Conservation (phyloP, 2,113 vertebrate species). For the Pagrus major region DNA sequence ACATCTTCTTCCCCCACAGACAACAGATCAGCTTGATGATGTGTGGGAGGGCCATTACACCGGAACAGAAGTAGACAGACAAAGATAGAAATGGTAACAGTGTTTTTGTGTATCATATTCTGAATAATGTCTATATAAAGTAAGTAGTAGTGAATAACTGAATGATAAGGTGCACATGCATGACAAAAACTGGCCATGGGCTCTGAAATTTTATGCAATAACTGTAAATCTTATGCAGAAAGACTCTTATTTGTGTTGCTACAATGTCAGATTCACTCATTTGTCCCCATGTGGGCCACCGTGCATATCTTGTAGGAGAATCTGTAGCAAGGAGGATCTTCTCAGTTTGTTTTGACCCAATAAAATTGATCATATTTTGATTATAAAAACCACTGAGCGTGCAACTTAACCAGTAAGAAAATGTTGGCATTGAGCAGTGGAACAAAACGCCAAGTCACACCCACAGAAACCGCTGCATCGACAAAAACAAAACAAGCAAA, state of each 20-base stretch:
- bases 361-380: conserved; percentile 25
- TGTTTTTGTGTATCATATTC: neutral
- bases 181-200: neutral
- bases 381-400: conserved; percentile 20
- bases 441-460: conserved; percentile 34
- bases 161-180: neutral
- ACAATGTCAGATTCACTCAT: neutral
- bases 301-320: neutral
- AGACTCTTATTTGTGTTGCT: neutral
- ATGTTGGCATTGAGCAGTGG: conserved; percentile 1
- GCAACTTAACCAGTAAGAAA: conserved; percentile 12
- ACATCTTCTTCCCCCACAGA: conserved; percentile 15
- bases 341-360: neutral
- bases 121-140: neutral
- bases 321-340: conserved; percentile 2
- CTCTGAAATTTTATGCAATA: neutral
- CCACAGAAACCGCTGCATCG: conserved; percentile 41
- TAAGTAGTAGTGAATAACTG: neutral
- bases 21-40: neutral
- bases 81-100: neutral
- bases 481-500: conserved; percentile 35
- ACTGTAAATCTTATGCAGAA: neutral
- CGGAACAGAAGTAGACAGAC: neutral
- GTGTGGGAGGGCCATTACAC: conserved; percentile 24
- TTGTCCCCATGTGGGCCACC: neutral